Conservation (phyloP, 37 sponge, comb jelly and placozoan genomes). For the Spongilla lacustris region DNA sequence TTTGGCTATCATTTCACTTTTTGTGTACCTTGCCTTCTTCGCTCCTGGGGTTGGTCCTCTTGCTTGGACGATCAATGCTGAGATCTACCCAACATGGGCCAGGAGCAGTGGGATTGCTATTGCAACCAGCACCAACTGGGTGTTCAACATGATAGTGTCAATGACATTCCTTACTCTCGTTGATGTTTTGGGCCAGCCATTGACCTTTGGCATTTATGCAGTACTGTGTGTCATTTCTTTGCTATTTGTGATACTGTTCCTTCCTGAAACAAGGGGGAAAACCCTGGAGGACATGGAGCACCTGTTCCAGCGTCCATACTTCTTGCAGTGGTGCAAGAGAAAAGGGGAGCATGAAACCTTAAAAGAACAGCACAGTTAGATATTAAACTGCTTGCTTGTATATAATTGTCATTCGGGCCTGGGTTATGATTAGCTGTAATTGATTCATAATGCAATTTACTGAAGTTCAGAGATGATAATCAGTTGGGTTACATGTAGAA, state of each 20-base stretch:
- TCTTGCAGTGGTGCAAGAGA: constrained; percentile 42
- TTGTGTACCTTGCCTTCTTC: constrained; percentile 36
- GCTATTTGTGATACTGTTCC: constrained; percentile 49
- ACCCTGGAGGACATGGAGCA: constrained; percentile 52
- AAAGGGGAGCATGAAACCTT: no score
- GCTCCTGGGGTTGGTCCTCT: constrained; percentile 62
- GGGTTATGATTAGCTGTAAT: no score
- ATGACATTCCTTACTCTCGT: constrained; percentile 58
- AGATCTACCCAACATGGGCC: constrained; percentile 68
- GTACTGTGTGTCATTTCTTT: constrained; percentile 23
- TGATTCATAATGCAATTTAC: no score
- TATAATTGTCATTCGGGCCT: no score
- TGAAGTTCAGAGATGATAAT: no score
- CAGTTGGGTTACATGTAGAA: no score
- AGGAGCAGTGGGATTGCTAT: constrained; percentile 34
- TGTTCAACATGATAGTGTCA: constrained; percentile 43
- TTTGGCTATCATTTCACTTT: constrained; percentile 61
- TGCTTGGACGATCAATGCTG: constrained; percentile 66
- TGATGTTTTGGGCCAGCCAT: constrained; percentile 10
- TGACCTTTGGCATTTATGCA: constrained; percentile 57
- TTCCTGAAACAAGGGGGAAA: constrained; percentile 63
- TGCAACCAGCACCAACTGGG: constrained; percentile 51
- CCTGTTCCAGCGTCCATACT: constrained; percentile 56
- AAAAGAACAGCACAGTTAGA: no score
- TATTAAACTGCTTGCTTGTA: no score